A percentile compares a stretch with the other conserved stretches of the same genome.
phyloP scores from a whole-genome alignment of 2,797 vertebrate species.

The Emydoidea blandingii region DNA sequence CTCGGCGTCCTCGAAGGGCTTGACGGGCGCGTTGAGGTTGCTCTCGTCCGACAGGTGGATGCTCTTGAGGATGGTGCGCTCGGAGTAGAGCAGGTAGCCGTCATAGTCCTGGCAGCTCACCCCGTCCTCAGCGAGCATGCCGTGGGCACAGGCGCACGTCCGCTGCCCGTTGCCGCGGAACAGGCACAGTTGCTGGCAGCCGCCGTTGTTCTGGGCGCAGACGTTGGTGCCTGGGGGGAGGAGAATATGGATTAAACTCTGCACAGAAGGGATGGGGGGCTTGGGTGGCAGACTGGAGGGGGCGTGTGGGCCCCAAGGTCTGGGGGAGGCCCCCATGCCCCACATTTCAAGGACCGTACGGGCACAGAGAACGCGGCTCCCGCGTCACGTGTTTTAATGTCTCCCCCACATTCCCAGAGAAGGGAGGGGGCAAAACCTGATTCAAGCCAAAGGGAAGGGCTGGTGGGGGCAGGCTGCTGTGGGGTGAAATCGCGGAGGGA shows the following conservation, averaged over 20 bases:
- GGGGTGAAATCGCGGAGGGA: neutral
- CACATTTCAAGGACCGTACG: too few relatives aligned
- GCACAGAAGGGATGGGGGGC: accelerated
- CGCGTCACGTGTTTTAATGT: too few relatives aligned
- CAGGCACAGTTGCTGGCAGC: constrained; percentile 95
- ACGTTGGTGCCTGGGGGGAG: constrained; percentile 90
- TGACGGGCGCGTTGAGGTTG: constrained; percentile 96
- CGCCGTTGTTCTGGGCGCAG: constrained; percentile 92
- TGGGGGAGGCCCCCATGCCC: too few relatives aligned
- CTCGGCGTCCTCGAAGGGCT: constrained; percentile 95
- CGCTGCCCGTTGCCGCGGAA: constrained; percentile 85
- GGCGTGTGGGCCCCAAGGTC: too few relatives aligned
- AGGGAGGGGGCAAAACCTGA: neutral
- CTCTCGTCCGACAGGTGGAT: constrained; percentile 97
- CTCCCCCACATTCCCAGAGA: neutral
- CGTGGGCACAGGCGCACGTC: constrained; percentile 95
- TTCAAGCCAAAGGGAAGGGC: neutral
- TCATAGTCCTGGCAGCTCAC: constrained; percentile 93
- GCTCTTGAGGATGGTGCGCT: constrained; percentile 97
- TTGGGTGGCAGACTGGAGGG: neutral
- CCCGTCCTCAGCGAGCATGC: constrained; percentile 93
- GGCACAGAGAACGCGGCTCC: too few relatives aligned
- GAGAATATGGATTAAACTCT: accelerated
- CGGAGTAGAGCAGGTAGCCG: constrained; percentile 96
- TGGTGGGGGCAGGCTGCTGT: too few relatives aligned